These are phyloP conservation scores for Sciurus niger DNA, from an alignment of 2,113 vertebrate species.

Conservation along the genomic window DNA sequence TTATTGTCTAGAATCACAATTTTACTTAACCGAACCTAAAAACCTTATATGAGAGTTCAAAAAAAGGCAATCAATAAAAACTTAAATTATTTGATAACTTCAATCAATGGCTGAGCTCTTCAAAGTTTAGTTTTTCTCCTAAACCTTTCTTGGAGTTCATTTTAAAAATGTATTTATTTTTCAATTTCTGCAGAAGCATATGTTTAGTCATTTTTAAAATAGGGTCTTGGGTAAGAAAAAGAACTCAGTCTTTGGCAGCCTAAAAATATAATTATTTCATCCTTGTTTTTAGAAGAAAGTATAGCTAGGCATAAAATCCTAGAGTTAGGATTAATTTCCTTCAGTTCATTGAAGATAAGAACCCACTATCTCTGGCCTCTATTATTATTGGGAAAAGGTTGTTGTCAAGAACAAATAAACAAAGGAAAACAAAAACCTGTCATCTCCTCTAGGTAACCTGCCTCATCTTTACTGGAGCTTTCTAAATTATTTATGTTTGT, in stretches of 20 bases:
- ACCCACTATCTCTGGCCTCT: not conserved
- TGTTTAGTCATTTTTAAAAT: constrained; percentile 21
- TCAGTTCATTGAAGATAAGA: constrained; percentile 12
- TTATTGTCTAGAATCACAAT: not conserved
- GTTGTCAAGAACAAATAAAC: not conserved
- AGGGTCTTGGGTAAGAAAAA: not conserved
- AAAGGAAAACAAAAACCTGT: not conserved
- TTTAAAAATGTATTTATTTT: not conserved
- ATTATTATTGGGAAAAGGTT: not conserved
- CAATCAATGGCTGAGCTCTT: not conserved
- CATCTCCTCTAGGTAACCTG: not conserved
- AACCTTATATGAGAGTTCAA: not conserved
- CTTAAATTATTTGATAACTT: constrained; percentile 24
- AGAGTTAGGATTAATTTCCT: constrained; percentile 3
- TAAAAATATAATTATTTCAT: not conserved
- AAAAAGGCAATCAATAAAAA: not conserved
- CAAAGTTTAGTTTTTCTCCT: not conserved
- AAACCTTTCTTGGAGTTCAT: not conserved
- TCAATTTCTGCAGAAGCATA: not conserved
- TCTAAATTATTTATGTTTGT: not conserved
- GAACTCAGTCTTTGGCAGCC: not conserved
- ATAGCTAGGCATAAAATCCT: constrained; percentile 5
- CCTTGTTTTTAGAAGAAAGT: constrained; percentile 6
- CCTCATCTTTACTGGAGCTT: not conserved
- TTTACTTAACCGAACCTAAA: constrained; percentile 13